Evolutionary conservation across 2,888 invertebrate species (phyloP).

Genomic region (Brachypalpus laphriformis): DNA sequence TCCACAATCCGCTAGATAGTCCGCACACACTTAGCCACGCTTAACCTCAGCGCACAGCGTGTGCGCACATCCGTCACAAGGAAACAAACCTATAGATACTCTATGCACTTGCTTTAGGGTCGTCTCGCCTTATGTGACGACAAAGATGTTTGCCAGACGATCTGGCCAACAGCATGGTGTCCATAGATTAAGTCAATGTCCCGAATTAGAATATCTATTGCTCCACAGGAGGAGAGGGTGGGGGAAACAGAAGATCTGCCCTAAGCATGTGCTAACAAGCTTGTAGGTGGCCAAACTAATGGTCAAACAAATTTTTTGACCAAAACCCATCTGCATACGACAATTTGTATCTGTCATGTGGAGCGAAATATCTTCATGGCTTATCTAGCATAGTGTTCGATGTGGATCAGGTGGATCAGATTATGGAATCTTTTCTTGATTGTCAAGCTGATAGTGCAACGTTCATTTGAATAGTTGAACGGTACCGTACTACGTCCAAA

Average conservation of each 20-base stretch:
- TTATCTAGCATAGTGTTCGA: slow-evolving; percentile 21
- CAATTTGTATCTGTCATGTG: slow-evolving; percentile 62
- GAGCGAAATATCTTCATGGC: slow-evolving; percentile 38
- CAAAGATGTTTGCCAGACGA: slow-evolving; percentile 54
- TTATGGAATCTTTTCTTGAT: slow-evolving; percentile 10
- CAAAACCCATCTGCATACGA: slow-evolving; percentile 60
- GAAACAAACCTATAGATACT: slow-evolving; percentile 6
- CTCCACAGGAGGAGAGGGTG: not conserved
- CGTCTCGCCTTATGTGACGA: slow-evolving; percentile 15
- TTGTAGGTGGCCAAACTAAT: slow-evolving; percentile 64
- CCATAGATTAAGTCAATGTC: slow-evolving; percentile 32
- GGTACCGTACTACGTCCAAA: not conserved
- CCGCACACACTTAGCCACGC: slow-evolving; percentile 22
- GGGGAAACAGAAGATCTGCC: not conserved
- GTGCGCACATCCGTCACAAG: slow-evolving; percentile 52
- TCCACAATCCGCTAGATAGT: slow-evolving; percentile 19
- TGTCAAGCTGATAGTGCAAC: not conserved
- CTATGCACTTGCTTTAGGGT: slow-evolving; percentile 20
- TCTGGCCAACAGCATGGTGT: slow-evolving; percentile 63
- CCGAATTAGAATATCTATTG: slow-evolving; percentile 44
- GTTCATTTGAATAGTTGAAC: not conserved
- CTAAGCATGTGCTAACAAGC: slow-evolving; percentile 54
- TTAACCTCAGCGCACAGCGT: slow-evolving; percentile 55
- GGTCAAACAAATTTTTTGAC: slow-evolving; percentile 40
- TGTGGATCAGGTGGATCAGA: slow-evolving; percentile 46